These are phyloP conservation scores for Natator depressus DNA, from an alignment of 2,113 vertebrate genomes.

Conservation along the genomic window DNA sequence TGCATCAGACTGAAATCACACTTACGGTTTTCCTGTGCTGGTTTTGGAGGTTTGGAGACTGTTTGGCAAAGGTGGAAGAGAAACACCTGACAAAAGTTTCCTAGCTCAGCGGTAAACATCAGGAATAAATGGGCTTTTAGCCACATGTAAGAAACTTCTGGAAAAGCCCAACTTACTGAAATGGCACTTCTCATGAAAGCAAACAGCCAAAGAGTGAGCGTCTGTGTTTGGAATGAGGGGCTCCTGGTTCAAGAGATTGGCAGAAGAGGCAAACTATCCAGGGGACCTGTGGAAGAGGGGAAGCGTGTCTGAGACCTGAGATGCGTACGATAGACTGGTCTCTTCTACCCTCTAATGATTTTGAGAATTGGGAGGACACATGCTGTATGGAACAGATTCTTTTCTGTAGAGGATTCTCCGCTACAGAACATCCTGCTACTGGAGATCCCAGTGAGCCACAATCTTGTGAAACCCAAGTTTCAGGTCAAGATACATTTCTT, in stretches of 20 bases:
- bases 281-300: background rate
- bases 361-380: background rate
- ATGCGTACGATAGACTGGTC: background rate
- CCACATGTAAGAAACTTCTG: background rate
- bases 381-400: background rate
- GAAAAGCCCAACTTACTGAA: background rate
- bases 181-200: background rate
- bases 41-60: rapidly evolving
- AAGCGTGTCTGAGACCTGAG: background rate
- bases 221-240: background rate
- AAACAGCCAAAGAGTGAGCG: background rate
- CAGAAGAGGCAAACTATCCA: background rate
- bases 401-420: background rate
- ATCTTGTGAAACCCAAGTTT: background rate
- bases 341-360: background rate
- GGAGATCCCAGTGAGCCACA: background rate
- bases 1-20: background rate
- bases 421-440: rapidly evolving
- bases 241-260: background rate
- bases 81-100: background rate
- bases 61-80: background rate
- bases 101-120: background rate
- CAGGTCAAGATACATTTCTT: background rate
- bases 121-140: rapidly evolving
- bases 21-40: rapidly evolving